Percentiles rank a stretch among this genome's conserved stretches.
Conservation (phyloP, 2,888 invertebrate genomes). For the Zhengitettix transpicula region DNA sequence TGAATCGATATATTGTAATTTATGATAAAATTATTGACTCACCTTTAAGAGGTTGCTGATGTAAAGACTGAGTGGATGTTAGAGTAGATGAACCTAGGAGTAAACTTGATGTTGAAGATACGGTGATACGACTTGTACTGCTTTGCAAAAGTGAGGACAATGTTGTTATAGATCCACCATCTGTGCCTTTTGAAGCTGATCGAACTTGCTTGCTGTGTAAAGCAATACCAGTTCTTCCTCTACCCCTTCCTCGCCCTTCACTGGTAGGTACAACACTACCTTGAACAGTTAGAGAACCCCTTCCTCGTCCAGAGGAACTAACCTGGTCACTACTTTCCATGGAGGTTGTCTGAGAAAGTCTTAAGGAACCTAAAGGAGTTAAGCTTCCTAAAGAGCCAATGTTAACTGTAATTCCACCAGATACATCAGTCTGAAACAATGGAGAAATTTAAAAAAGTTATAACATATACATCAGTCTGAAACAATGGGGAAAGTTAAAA, state of each 20-base stretch:
- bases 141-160: slow-evolving; percentile 19
- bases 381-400: slow-evolving; percentile 27
- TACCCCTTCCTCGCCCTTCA: background rate
- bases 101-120: slow-evolving; percentile 18
- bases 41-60: no score
- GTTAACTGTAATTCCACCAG: slow-evolving; percentile 25
- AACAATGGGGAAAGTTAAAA: background rate
- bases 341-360: slow-evolving; percentile 18
- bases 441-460: no score
- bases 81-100: slow-evolving; percentile 18
- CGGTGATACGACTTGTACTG: slow-evolving; percentile 15
- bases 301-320: background rate
- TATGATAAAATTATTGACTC: no score
- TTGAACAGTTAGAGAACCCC: slow-evolving; percentile 3
- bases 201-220: slow-evolving; percentile 12
- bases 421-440: slow-evolving; percentile 13
- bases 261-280: background rate
- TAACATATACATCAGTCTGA: slow-evolving; percentile 16
- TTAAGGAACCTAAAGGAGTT: slow-evolving; percentile 24
- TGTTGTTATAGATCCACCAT: slow-evolving; percentile 14
- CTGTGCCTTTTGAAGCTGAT: background rate
- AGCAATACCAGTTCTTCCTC: slow-evolving; percentile 2
- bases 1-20: no score
- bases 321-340: slow-evolving; percentile 13
- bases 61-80: no score